phyloP scores from a whole-genome alignment of 2,797 vertebrate genomes.

The Coregonus ussuriensis region DNA sequence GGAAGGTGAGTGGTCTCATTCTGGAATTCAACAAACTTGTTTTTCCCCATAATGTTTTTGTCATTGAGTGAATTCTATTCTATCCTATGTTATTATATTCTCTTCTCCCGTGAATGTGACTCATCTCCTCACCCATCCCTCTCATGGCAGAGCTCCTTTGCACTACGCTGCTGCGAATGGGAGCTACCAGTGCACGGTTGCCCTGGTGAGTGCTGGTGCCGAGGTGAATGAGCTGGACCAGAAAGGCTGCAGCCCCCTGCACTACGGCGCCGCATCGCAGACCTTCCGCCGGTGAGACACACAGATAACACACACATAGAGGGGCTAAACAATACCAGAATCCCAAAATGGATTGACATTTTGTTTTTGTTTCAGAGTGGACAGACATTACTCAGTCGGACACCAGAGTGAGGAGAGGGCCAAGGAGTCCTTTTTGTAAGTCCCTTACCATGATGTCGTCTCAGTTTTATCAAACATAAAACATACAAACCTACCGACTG shows the following conservation, averaged over 20 bases:
- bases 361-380: constrained; percentile 69
- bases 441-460: constrained; percentile 29
- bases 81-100: not conserved
- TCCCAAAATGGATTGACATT: constrained; percentile 7
- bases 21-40: not conserved
- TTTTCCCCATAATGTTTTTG: not conserved
- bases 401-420: constrained; percentile 79
- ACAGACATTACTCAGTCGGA: constrained; percentile 72
- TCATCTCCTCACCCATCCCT: not conserved
- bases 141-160: constrained; percentile 76
- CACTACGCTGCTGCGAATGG: constrained; percentile 86
- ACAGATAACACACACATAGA: constrained; percentile 5
- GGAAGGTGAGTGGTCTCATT: constrained; percentile 72
- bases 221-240: too few species aligned
- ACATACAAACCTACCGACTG: not conserved
- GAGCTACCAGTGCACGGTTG: constrained; percentile 68
- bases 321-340: not conserved
- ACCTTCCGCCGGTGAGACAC: constrained; percentile 71
- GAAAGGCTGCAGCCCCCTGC: too few species aligned
- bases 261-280: too few species aligned
- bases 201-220: too few species aligned
- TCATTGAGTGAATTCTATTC: not conserved
- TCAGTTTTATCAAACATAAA: not conserved
- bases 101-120: not conserved
- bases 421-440: constrained; percentile 94